phyloP scores from a whole-genome alignment of 2,888 invertebrate genomes.

The Drosophila sordidula region DNA sequence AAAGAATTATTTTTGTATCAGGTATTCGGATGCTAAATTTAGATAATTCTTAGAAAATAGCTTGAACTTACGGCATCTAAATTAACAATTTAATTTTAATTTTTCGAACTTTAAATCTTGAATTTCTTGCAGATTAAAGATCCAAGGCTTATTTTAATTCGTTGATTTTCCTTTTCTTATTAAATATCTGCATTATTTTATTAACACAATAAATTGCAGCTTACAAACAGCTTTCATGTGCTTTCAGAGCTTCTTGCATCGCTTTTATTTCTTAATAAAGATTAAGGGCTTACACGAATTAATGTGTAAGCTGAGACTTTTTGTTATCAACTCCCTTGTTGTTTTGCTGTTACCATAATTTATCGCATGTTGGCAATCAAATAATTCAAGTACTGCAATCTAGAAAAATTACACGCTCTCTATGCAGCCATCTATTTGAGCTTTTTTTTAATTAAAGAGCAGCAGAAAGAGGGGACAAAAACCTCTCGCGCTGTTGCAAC shows the following conservation, averaged over 20 bases:
- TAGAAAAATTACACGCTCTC: slow-evolving; percentile 67
- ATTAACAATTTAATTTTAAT: background rate
- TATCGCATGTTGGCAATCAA: slow-evolving; percentile 65
- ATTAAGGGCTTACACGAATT: no score
- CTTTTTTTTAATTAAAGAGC: slow-evolving; percentile 74
- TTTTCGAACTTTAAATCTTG: no score
- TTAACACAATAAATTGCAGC: no score
- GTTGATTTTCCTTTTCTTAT: no score
- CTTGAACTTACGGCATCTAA: background rate
- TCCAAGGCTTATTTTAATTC: no score
- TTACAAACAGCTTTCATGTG: background rate
- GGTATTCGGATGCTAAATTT: background rate
- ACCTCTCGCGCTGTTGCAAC: slow-evolving; percentile 24
- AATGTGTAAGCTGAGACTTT: slow-evolving; percentile 5
- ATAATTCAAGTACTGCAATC: slow-evolving; percentile 65
- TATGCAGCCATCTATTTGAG: slow-evolving; percentile 60
- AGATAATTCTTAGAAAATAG: background rate
- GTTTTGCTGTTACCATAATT: slow-evolving; percentile 49
- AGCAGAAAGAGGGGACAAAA: slow-evolving; percentile 15
- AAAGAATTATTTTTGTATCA: slow-evolving; percentile 1
- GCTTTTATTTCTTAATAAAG: no score
- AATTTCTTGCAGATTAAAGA: no score
- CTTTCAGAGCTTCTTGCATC: background rate
- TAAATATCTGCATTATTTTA: no score
- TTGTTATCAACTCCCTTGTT: background rate